Conservation (phyloP, 2,888 invertebrate species). For the Apamea crenata region DNA sequence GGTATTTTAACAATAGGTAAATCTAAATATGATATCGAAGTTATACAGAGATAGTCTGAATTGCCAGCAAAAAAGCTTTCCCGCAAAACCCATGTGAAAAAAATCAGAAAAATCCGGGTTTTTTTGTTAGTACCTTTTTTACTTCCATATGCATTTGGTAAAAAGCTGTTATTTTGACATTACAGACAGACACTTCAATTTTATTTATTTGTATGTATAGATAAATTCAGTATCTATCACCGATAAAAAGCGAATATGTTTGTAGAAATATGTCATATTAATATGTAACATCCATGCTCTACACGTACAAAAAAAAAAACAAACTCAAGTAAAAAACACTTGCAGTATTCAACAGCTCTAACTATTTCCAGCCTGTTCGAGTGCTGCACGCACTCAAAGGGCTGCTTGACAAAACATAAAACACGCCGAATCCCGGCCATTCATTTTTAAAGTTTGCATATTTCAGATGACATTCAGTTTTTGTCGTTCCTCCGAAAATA, state of each 20-base stretch:
- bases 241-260: neutral
- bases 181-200: no score
- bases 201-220: no score
- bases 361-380: neutral
- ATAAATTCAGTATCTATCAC: neutral
- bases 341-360: neutral
- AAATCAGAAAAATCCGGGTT: no score
- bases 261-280: neutral
- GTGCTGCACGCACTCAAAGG: constrained; percentile 10
- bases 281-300: neutral
- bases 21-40: neutral
- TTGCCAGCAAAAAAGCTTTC: neutral
- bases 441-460: constrained; percentile 30
- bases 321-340: neutral
- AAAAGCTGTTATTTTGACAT: no score
- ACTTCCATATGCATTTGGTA: no score
- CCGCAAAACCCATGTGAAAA: neutral
- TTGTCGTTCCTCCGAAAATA: constrained; percentile 13
- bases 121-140: no score
- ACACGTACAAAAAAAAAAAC: no score
- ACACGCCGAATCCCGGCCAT: neutral
- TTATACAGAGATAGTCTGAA: neutral
- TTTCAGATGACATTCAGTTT: constrained; percentile 30
- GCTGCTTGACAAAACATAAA: constrained; percentile 1
- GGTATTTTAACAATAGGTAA: neutral